Percentiles rank a stretch among this genome's conserved stretches.
These are phyloP conservation scores for Poecilia gillii DNA, from an alignment of 2,797 vertebrate species.

Conservation along the genomic window DNA sequence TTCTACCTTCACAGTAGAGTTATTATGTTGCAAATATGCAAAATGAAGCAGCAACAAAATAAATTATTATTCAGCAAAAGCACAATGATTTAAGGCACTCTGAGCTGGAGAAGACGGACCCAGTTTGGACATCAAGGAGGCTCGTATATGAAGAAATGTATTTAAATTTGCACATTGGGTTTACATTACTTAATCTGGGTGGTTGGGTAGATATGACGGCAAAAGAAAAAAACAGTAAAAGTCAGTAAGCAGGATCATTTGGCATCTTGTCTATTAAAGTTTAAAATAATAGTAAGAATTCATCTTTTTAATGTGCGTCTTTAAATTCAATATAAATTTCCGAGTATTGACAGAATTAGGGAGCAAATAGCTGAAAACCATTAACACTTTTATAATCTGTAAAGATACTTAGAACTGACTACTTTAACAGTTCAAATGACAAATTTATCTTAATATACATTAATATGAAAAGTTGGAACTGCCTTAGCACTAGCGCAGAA, in stretches of 20 bases:
- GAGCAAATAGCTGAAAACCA: background rate
- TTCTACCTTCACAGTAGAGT: constrained; percentile 12
- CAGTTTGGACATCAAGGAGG: background rate
- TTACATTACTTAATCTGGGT: background rate
- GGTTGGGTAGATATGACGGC: background rate
- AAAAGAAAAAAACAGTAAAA: background rate
- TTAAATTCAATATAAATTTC: background rate
- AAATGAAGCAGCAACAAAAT: background rate
- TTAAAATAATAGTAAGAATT: background rate
- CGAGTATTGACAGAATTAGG: background rate
- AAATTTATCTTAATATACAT: background rate
- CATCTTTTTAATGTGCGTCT: background rate
- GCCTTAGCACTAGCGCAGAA: background rate
- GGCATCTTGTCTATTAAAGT: background rate
- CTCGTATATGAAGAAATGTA: background rate
- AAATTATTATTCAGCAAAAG: background rate
- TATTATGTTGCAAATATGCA: background rate
- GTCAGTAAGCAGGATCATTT: background rate
- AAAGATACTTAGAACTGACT: background rate
- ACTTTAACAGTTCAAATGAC: background rate
- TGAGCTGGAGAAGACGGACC: background rate
- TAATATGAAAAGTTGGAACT: background rate
- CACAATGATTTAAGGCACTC: background rate
- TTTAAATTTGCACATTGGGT: background rate
- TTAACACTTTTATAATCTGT: background rate